Conservation (phyloP, 2,888 invertebrate genomes). For the Catocala sponsa region DNA sequence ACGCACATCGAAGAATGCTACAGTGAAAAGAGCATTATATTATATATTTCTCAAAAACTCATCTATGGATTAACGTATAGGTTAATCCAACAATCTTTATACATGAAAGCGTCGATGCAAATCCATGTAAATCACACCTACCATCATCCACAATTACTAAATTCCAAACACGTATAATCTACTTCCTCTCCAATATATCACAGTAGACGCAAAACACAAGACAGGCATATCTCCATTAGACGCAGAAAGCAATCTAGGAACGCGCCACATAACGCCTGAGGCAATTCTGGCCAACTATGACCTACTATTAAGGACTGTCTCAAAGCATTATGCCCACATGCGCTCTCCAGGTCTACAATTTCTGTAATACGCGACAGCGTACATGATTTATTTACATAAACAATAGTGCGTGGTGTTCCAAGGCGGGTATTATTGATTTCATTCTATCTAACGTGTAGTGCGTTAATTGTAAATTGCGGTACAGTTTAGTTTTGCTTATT, state of each 20-base stretch:
- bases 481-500: neutral
- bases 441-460: constrained; percentile 52
- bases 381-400: constrained; percentile 84
- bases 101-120: neutral
- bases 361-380: constrained; percentile 81
- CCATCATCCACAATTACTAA: constrained; percentile 2
- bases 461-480: constrained; percentile 49
- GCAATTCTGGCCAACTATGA: constrained; percentile 70
- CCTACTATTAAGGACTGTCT: constrained; percentile 82
- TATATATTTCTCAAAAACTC: too few species aligned
- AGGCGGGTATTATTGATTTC: constrained; percentile 72
- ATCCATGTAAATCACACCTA: constrained; percentile 2
- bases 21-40: too few species aligned
- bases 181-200: constrained; percentile 24
- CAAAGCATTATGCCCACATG: constrained; percentile 73
- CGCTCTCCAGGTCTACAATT: constrained; percentile 77
- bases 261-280: constrained; percentile 55
- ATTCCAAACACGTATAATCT: constrained; percentile 6
- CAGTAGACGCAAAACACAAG: constrained; percentile 25
- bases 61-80: too few species aligned
- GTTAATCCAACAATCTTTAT: too few species aligned
- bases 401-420: constrained; percentile 62
- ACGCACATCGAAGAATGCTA: too few species aligned
- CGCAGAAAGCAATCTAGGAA: constrained; percentile 59
- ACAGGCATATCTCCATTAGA: constrained; percentile 48